Base-by-base conservation (phyloP, 2,113 vertebrate genomes). In the Oreochromis spilurus region DNA sequence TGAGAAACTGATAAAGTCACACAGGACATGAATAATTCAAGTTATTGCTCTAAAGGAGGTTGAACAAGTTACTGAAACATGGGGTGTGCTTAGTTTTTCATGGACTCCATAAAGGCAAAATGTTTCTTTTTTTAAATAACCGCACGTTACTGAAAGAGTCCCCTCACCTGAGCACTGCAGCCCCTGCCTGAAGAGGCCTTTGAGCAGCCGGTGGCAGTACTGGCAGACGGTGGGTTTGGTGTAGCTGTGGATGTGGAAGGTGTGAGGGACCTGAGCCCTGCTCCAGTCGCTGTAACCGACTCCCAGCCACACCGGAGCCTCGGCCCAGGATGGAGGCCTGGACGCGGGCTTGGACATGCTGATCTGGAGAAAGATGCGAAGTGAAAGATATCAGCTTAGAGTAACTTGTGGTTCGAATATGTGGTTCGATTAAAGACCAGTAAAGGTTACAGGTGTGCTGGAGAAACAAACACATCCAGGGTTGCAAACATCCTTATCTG, bases 191-290 rank as follows among this genome's bases (percentile, higher is more conserved):
- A 98, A 98, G 67, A 98, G 97, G 1, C 97, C 97, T 85, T 96
- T 97, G 77, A 98, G 97, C 54, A 98, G 95, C 31, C 96, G 95
- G 88, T 96, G 96, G 95, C 97, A 98, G 92, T 95, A 86, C 94
- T 97, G 97, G 88, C 97, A 98, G 62, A 97, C 91, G 0, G 97
- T 97, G 89, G 97, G 97, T 75, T 96, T 96, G 11, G 97, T 97
- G 93, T 97, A 98, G 85, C 96, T 97, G 95, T 97, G 97, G 91
- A 97, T 97, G 90, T 97, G 96, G 92, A 98, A 98, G 82, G 97
- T 97, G 92, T 97, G 97, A 1, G 97, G 97, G 65, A 98, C 97
- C 55, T 96, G 95, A 52, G 96, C 87, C 43, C 91, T 91, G 67
- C 94, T 91, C 8, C 87, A 86, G 79, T 95, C 93, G 4, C 96